A percentile compares a stretch with the other conserved stretches of the same genome.
phyloP scores from a whole-genome alignment of 1,140 invertebrate species.

The Drosophila sp. region DNA sequence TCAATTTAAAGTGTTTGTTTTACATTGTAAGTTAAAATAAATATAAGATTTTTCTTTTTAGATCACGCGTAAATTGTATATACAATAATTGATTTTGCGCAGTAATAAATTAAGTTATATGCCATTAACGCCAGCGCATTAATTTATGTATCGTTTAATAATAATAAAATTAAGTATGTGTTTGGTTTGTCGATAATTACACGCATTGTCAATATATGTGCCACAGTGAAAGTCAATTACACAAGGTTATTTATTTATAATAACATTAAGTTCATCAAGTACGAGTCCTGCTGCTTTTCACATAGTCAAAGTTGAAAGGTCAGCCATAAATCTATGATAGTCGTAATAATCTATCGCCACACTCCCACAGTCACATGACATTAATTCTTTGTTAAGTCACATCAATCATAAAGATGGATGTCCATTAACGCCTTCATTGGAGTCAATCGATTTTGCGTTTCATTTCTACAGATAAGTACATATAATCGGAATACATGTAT shows the following conservation, averaged over 20 bases:
- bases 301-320: neutral
- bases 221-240: constrained; percentile 32
- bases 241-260: neutral
- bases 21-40: neutral
- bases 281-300: neutral
- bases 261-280: neutral
- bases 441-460: constrained; percentile 35
- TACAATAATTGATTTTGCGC: constrained; percentile 24
- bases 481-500: neutral
- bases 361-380: neutral
- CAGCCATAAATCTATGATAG: neutral
- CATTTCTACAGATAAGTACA: constrained; percentile 16
- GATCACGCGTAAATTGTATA: constrained; percentile 9
- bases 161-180: constrained; percentile 42
- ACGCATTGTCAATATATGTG: constrained; percentile 15
- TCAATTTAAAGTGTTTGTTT: neutral
- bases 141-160: constrained; percentile 53
- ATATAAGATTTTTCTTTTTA: neutral
- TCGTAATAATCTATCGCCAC: neutral
- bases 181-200: constrained; percentile 34
- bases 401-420: constrained; percentile 27
- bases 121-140: constrained; percentile 22
- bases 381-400: neutral
- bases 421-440: neutral
- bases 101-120: constrained; percentile 46